These are phyloP conservation scores for Peromyscus melanophrys DNA, from an alignment of 2,797 vertebrate genomes.

Conservation along the genomic window DNA sequence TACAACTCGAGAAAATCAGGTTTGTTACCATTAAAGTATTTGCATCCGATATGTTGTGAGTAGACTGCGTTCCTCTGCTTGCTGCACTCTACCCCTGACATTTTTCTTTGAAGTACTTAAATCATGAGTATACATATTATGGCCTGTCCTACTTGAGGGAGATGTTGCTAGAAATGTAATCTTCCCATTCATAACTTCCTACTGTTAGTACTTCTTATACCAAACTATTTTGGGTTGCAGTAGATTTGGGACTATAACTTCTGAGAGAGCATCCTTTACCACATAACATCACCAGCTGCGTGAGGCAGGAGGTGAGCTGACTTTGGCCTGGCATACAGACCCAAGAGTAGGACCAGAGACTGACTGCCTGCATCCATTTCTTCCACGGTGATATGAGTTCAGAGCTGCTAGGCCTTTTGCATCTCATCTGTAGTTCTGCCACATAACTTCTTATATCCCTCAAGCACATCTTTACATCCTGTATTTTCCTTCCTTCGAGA, in stretches of 20 bases:
- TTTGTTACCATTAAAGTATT: conserved; percentile 87
- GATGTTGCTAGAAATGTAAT: neutral
- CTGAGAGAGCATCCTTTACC: neutral
- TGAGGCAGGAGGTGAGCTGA: neutral
- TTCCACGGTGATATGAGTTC: neutral
- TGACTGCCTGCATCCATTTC: neutral
- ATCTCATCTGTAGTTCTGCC: conserved; percentile 25
- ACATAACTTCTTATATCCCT: neutral
- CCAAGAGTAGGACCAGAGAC: neutral
- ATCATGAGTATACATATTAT: neutral
- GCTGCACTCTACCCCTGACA: conserved; percentile 22
- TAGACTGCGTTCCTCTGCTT: neutral
- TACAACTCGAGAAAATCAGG: conserved; percentile 97
- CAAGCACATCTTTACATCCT: conserved; percentile 43
- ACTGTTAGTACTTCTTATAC: neutral
- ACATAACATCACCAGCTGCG: neutral
- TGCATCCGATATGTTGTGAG: conserved; percentile 59
- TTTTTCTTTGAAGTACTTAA: conserved; percentile 64
- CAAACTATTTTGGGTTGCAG: neutral
- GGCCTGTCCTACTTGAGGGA: neutral
- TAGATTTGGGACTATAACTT: neutral
- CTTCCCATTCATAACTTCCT: conserved; percentile 43
- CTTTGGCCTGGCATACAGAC: neutral
- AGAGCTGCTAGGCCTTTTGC: neutral
- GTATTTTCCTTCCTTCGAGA: conserved; percentile 61